phyloP scores from a whole-genome alignment of 2,888 invertebrate genomes.

The Meganola albula region DNA sequence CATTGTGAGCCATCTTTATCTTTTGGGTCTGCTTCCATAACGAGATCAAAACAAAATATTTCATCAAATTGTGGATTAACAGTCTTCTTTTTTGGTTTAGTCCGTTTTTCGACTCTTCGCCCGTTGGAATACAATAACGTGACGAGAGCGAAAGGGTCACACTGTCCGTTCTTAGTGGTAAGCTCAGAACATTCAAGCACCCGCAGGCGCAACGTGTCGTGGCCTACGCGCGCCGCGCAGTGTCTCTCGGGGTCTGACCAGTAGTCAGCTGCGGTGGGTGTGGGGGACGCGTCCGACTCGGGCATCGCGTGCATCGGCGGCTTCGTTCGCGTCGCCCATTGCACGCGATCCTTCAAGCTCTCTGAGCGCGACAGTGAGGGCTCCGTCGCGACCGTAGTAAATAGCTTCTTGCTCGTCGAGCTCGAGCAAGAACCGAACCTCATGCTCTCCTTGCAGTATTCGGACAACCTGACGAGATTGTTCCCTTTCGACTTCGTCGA shows the following conservation, averaged over 20 bases:
- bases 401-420: slow-evolving; percentile 65
- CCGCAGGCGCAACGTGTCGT: slow-evolving; percentile 77
- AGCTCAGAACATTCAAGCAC: slow-evolving; percentile 92
- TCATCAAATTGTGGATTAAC: slow-evolving; percentile 93
- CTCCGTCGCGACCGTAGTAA: slow-evolving; percentile 60
- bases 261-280: slow-evolving; percentile 71
- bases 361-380: slow-evolving; percentile 66
- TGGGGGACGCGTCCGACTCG: slow-evolving; percentile 56
- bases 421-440: slow-evolving; percentile 71
- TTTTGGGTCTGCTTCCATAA: slow-evolving; percentile 76
- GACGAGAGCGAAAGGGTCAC: slow-evolving; percentile 93
- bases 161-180: slow-evolving; percentile 92
- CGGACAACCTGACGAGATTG: slow-evolving; percentile 63
- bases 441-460: slow-evolving; percentile 70
- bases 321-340: slow-evolving; percentile 57
- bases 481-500: slow-evolving; percentile 56
- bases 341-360: slow-evolving; percentile 66
- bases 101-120: slow-evolving; percentile 86
- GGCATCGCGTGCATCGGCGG: slow-evolving; percentile 68
- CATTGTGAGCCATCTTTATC: slow-evolving; percentile 76
- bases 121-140: slow-evolving; percentile 89
- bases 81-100: slow-evolving; percentile 93
- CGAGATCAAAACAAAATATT: slow-evolving; percentile 86
- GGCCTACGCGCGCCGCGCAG: slow-evolving; percentile 63
- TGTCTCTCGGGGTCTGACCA: slow-evolving; percentile 73